A percentile compares a stretch with the other conserved stretches of the same genome.
Conservation (phyloP, 1,140 invertebrate genomes). For the Babylonia areolata region DNA sequence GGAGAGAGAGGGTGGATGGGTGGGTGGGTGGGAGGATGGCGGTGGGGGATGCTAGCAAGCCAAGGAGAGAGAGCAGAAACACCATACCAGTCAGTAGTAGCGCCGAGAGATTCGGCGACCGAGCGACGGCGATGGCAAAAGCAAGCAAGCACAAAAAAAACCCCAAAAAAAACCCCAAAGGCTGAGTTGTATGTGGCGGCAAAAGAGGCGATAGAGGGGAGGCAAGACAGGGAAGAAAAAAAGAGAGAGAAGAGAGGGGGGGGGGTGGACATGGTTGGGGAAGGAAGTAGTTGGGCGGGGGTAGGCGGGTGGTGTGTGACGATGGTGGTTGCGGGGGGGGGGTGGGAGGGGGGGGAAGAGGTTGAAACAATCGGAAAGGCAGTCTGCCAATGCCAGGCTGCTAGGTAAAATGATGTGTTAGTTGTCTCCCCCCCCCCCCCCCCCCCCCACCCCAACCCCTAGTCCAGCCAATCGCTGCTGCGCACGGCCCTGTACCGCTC, state of each 20-base stretch:
- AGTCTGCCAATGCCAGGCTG: conserved; percentile 30
- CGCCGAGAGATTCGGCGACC: too few species aligned
- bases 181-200: too few species aligned
- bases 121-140: too few species aligned
- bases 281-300: background rate
- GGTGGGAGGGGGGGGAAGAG: background rate
- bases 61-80: too few species aligned
- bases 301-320: background rate
- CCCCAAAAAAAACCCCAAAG: too few species aligned
- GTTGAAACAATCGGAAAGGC: conserved; percentile 17
- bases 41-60: too few species aligned
- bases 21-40: too few species aligned
- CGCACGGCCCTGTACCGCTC: too few species aligned
- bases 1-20: background rate
- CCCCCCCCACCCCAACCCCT: background rate
- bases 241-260: background rate
- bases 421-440: conserved; percentile 21
- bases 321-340: background rate
- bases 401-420: conserved; percentile 41
- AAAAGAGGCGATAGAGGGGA: background rate
- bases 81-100: too few species aligned
- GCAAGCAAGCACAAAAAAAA: too few species aligned
- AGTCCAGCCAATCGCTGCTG: too few species aligned
- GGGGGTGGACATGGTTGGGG: too few species aligned
- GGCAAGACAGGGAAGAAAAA: background rate